Conservation (phyloP, 1,140 invertebrate species). For the Orchestia grillus region DNA sequence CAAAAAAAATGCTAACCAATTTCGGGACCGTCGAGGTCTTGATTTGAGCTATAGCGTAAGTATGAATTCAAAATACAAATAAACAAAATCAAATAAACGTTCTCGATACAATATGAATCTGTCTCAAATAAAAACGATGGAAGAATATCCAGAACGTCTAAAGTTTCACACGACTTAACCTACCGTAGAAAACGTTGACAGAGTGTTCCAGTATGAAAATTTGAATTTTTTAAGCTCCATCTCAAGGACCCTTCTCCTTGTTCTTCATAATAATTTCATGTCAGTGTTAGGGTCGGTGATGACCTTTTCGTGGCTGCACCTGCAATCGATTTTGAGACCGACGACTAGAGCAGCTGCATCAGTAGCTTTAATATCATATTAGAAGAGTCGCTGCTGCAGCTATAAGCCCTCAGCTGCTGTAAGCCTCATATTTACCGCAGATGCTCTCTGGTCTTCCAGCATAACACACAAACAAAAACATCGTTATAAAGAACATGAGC, state of each 20-base stretch:
- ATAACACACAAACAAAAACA: constrained; percentile 19
- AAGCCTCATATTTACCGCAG: not conserved
- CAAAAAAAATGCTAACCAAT: not conserved
- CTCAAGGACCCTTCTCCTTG: not conserved
- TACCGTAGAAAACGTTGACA: not conserved
- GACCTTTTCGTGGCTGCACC: not conserved
- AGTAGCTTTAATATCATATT: not conserved
- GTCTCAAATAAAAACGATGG: no score
- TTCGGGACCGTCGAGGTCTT: not conserved
- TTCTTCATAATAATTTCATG: not conserved
- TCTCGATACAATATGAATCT: no score
- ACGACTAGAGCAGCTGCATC: not conserved
- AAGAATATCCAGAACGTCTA: not conserved
- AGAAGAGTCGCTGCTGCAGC: not conserved
- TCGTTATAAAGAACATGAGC: not conserved
- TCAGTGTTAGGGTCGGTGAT: not conserved
- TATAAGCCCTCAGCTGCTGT: not conserved
- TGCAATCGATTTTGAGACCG: not conserved
- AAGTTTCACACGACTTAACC: not conserved
- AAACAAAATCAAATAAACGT: not conserved
- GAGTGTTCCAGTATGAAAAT: not conserved
- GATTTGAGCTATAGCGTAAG: not conserved
- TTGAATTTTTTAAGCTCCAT: no score
- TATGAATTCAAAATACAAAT: not conserved
- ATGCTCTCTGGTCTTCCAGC: not conserved